phyloP scores from a whole-genome alignment of 2,888 invertebrate species.

The Myopa tessellatipennis region DNA sequence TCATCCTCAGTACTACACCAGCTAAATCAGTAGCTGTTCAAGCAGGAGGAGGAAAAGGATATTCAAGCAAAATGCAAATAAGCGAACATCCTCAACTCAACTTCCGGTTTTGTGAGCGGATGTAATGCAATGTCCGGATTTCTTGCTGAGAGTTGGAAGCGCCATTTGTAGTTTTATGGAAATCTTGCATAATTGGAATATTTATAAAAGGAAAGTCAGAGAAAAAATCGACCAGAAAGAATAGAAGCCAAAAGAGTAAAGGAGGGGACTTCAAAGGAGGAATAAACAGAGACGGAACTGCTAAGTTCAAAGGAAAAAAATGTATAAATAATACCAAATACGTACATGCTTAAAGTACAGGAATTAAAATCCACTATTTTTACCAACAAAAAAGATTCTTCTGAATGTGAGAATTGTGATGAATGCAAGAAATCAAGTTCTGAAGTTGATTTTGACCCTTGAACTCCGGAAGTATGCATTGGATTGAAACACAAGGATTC shows the following conservation, averaged over 20 bases:
- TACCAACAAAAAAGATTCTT: no score
- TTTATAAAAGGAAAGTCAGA: conserved; percentile 15
- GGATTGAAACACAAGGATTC: no score
- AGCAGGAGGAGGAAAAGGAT: conserved; percentile 3
- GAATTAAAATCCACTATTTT: not conserved
- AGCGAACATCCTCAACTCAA: conserved; percentile 30
- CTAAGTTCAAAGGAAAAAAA: not conserved
- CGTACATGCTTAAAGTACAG: not conserved
- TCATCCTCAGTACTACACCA: not conserved
- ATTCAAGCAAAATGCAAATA: conserved; percentile 38
- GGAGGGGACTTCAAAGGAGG: not conserved
- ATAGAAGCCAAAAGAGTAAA: not conserved
- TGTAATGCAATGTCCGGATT: conserved; percentile 35
- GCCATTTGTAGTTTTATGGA: conserved; percentile 10
- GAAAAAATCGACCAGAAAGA: not conserved
- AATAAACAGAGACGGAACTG: no score
- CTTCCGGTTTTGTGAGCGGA: conserved; percentile 34
- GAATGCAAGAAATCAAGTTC: no score
- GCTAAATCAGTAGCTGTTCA: not conserved
- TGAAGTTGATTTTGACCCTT: no score
- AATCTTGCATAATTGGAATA: conserved; percentile 36
- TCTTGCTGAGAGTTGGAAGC: conserved; percentile 21
- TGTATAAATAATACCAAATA: not conserved
- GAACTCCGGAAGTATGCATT: no score
- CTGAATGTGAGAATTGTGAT: no score